Percentiles rank a stretch among this genome's conserved stretches.
Conservation (phyloP, 2,113 vertebrate genomes). For the Corythaeola cristata region DNA sequence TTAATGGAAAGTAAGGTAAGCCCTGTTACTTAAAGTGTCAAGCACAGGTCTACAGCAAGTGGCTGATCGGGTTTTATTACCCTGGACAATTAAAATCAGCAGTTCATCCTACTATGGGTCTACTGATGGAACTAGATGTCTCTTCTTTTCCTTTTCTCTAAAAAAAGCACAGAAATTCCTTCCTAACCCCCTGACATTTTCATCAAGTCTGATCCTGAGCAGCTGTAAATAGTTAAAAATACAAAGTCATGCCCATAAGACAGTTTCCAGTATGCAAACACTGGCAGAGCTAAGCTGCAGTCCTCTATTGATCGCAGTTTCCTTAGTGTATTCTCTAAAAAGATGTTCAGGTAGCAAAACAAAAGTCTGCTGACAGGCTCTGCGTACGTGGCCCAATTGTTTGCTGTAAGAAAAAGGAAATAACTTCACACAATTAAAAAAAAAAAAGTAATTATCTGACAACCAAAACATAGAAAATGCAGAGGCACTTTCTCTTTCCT, state of each 20-base stretch:
- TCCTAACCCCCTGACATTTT: background rate
- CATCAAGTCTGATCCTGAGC: slow-evolving; percentile 2
- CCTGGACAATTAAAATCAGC: slow-evolving; percentile 14
- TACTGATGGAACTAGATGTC: background rate
- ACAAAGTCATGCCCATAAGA: slow-evolving; percentile 24
- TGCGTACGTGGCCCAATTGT: background rate
- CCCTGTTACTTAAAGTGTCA: background rate
- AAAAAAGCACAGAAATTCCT: background rate
- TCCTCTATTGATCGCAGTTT: background rate
- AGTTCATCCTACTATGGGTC: background rate
- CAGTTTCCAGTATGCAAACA: background rate
- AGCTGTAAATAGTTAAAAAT: slow-evolving; percentile 31
- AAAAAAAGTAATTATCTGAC: background rate
- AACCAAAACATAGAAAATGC: slow-evolving; percentile 24
- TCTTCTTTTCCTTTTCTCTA: background rate
- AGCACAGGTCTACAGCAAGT: background rate
- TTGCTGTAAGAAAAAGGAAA: background rate
- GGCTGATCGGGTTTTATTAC: background rate
- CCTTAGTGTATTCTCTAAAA: background rate
- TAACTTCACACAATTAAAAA: background rate
- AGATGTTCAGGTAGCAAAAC: slow-evolving; percentile 28
- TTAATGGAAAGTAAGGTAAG: background rate
- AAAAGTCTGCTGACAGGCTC: slow-evolving; percentile 15
- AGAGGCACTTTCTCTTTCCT: slow-evolving; percentile 49
- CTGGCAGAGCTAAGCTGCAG: background rate